These are phyloP conservation scores for Nysson spinosus DNA, from an alignment of 2,888 invertebrate genomes.

Conservation along the genomic window DNA sequence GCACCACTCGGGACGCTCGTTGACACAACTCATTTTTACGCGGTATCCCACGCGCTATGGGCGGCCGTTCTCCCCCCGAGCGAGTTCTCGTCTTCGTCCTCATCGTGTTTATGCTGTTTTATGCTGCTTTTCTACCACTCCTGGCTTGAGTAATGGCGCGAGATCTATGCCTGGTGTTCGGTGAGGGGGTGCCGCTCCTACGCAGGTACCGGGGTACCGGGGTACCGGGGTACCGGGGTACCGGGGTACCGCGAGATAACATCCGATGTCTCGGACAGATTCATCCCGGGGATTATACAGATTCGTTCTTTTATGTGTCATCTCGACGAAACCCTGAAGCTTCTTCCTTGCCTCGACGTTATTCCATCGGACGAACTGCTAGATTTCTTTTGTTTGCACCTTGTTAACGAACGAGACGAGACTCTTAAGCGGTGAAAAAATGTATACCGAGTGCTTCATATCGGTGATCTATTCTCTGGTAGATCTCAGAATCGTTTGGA, in stretches of 20 bases:
- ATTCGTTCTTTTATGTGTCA: conserved; percentile 10
- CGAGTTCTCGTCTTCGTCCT: too few species aligned
- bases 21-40: conserved; percentile 77
- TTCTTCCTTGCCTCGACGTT: too few species aligned
- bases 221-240: neutral
- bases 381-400: too few species aligned
- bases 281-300: conserved; percentile 1
- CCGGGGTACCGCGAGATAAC: conserved; percentile 42
- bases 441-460: too few species aligned
- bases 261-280: conserved; percentile 2
- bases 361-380: too few species aligned
- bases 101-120: conserved; percentile 28
- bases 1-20: conserved; percentile 67
- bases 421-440: too few species aligned
- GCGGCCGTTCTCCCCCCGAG: conserved; percentile 66
- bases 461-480: too few species aligned
- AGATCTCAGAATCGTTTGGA: too few species aligned
- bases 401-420: too few species aligned
- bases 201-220: conserved; percentile 4
- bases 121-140: conserved; percentile 29
- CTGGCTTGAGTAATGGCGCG: conserved; percentile 71
- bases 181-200: conserved; percentile 40
- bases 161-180: conserved; percentile 67
- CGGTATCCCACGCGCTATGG: conserved; percentile 74
- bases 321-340: conserved; percentile 14